These are phyloP conservation scores for Pachyseris speciosa DNA, from an alignment of 64 coral and sea anemone genomes.

Conservation along the genomic window DNA sequence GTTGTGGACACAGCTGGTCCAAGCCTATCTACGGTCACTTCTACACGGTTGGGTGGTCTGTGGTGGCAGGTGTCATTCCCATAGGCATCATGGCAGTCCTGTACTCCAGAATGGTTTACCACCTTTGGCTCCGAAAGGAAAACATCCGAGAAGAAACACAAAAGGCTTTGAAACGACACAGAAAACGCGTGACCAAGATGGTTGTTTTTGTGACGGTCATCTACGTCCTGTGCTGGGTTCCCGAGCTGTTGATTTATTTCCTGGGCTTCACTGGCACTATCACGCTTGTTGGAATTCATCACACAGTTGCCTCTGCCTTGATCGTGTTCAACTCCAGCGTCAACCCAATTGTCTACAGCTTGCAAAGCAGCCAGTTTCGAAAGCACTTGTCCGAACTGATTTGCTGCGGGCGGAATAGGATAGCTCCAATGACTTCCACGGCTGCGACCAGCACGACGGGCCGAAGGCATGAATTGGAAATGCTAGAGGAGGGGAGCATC, in stretches of 20 bases:
- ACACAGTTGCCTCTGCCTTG: conserved; percentile 56
- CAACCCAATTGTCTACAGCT: conserved; percentile 63
- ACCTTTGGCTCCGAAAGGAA: conserved; percentile 46
- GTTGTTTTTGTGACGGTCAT: conserved; percentile 62
- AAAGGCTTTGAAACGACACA: conserved; percentile 51
- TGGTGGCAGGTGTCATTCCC: conserved; percentile 64
- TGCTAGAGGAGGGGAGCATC: neutral
- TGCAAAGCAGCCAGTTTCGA: conserved; percentile 59
- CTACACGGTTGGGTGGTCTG: conserved; percentile 78
- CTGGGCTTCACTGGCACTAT: conserved; percentile 41
- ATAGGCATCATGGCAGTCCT: conserved; percentile 56
- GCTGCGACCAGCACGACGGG: neutral
- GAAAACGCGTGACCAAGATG: conserved; percentile 66
- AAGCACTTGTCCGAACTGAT: conserved; percentile 40
- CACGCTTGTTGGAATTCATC: conserved; percentile 35
- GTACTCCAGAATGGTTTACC: conserved; percentile 66
- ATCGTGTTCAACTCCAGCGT: conserved; percentile 62
- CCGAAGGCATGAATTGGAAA: neutral
- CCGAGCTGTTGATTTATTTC: conserved; percentile 57
- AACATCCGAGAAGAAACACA: conserved; percentile 32
- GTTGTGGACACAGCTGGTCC: conserved; percentile 57
- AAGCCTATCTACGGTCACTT: conserved; percentile 45
- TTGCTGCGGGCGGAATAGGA: conserved; percentile 1
- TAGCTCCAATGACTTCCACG: neutral
- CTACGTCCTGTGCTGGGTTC: conserved; percentile 63